Evolutionary conservation across 2,113 vertebrate species (phyloP), one percentile per base, ranked within the genome.

Genomic region (Chinchilla lanigera): DNA sequence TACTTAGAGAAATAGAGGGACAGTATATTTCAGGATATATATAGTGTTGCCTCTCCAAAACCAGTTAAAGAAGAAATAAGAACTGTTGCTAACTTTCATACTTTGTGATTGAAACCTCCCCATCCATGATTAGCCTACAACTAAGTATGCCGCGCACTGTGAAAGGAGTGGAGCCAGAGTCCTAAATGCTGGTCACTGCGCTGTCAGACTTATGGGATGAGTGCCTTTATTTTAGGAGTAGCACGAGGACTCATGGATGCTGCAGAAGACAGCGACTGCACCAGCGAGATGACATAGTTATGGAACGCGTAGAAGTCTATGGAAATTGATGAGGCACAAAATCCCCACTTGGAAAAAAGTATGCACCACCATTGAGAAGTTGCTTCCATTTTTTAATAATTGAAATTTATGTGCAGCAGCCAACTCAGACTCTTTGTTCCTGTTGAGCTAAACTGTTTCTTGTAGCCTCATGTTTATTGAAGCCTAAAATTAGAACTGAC

Each of bases 401-500:
- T 98, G 98, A 98, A 98, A 98, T 98, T 97, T 98, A 98, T 69
- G 97, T 98, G 98, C 98, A 98, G 98, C 98, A 94, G 98, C 98
- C 98, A 98, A 98, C 98, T 98, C 98, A 96, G 96, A 93, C 97
- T 97, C 97, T 98, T 99, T 99, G 99, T 99, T 98, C 98, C 98
- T 96, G 96, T 87, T 98, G 97, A 98, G 98, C 98, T 98, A 95
- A 98, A 98, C 98, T 98, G 98, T 98, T 98, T 98, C 98, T 98
- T 96, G 97, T 95, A 97, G 98, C 98, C 98, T 98, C 98, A 96
- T 98, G 99, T 99, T 98, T 99, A 99, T 97, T 99, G 99, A 98
- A 99, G 99, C 99, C 98, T 99, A 98, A 99, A 99, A 99, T 99
- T 97, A 98, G 98, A 99, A 98, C 98, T 99, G 99, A 99, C 99